A percentile compares a stretch with the other conserved stretches of the same genome.
phyloP scores from a whole-genome alignment of 2,113 vertebrate genomes.

The Sinocyclocheilus anophthalmus region DNA sequence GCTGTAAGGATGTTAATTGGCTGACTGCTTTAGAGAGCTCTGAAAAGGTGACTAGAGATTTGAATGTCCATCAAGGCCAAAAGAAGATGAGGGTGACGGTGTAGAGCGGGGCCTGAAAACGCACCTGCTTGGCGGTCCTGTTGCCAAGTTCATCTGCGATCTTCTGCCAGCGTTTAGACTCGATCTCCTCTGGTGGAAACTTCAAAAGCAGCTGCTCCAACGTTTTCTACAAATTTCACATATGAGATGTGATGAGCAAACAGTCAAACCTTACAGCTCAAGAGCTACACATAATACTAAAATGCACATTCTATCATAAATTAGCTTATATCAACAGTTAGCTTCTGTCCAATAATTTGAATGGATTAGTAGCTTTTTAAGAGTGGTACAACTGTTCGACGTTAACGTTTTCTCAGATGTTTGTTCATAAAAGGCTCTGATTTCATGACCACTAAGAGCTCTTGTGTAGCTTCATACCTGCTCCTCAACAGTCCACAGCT shows the following conservation, averaged over 20 bases:
- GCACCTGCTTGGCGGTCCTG: slow-evolving; percentile 95
- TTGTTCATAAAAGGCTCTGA: background rate
- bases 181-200: slow-evolving; percentile 95
- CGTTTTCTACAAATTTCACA: slow-evolving; percentile 82
- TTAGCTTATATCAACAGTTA: background rate
- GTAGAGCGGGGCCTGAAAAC: background rate
- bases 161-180: slow-evolving; percentile 98
- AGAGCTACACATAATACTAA: background rate
- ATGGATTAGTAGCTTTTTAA: background rate
- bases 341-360: background rate
- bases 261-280: background rate
- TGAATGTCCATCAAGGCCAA: background rate
- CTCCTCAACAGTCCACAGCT: slow-evolving; percentile 96
- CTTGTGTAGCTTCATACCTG: slow-evolving; percentile 78
- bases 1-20: background rate
- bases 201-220: slow-evolving; percentile 94
- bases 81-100: background rate
- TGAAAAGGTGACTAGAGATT: background rate
- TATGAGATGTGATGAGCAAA: background rate
- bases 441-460: background rate
- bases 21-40: background rate
- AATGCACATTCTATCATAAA: background rate
- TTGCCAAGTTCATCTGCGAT: slow-evolving; percentile 96
- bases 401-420: background rate
- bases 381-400: background rate